A percentile compares a stretch with the other conserved stretches of the same genome.
Evolutionary conservation across 2,113 vertebrate genomes (phyloP).

Genomic region (Columba livia): DNA sequence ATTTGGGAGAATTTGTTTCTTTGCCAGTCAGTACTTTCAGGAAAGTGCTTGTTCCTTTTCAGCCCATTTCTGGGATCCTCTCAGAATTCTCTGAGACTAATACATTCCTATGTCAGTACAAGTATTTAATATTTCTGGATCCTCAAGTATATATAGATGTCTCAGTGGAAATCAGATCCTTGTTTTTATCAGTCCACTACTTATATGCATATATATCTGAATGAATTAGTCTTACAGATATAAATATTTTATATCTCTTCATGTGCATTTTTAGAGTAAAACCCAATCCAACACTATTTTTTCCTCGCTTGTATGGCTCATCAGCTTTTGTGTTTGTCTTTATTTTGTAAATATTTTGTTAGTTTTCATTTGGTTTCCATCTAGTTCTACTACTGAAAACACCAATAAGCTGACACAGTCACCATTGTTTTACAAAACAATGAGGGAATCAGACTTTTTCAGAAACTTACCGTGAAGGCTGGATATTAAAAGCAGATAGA

Average conservation of each 20-base stretch:
- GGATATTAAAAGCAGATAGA: neutral
- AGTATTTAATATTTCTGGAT: neutral
- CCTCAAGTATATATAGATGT: neutral
- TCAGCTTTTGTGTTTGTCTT: neutral
- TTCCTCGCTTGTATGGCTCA: neutral
- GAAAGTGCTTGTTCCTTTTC: neutral
- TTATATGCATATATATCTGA: neutral
- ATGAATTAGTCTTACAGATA: neutral
- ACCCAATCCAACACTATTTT: neutral
- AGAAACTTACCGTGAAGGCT: neutral
- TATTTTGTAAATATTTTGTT: neutral
- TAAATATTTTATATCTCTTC: neutral
- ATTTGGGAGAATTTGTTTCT: neutral
- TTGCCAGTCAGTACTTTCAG: neutral
- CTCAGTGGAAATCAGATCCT: neutral
- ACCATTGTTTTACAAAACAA: neutral
- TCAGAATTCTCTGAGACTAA: neutral
- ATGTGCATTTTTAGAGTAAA: neutral
- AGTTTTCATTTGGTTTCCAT: neutral
- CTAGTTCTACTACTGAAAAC: neutral
- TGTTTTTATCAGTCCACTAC: neutral
- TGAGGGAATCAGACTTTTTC: neutral
- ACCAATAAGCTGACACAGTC: neutral
- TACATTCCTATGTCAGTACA: neutral
- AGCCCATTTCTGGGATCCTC: neutral